phyloP scores from a whole-genome alignment of 1,140 invertebrate genomes.

The Globodera rostochiensis region DNA sequence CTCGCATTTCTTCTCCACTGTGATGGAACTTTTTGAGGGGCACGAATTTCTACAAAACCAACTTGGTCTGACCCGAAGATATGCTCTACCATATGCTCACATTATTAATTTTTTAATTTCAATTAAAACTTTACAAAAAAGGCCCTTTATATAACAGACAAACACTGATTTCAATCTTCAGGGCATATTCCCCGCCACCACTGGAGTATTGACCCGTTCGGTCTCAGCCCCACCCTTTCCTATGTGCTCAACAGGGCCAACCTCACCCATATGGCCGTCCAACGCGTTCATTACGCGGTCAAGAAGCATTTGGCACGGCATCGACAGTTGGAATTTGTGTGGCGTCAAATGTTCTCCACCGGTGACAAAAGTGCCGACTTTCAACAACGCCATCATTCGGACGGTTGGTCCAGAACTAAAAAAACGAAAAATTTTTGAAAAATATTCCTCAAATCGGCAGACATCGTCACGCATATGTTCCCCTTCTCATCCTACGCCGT shows the following conservation, averaged over 20 bases:
- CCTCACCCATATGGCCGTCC: slow-evolving; percentile 69
- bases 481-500: slow-evolving; percentile 98
- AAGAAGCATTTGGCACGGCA: slow-evolving; percentile 84
- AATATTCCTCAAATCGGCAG: slow-evolving; percentile 57
- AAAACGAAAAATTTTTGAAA: too few species aligned
- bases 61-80: slow-evolving; percentile 70
- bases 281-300: slow-evolving; percentile 90
- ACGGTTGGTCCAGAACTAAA: background rate
- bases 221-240: slow-evolving; percentile 83
- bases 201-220: slow-evolving; percentile 97
- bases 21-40: slow-evolving; percentile 84
- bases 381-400: background rate
- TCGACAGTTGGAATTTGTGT: slow-evolving; percentile 86
- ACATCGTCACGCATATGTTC: slow-evolving; percentile 95
- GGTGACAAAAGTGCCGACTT: background rate
- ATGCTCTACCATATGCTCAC: background rate
- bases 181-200: slow-evolving; percentile 69
- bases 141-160: too few species aligned
- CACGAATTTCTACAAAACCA: slow-evolving; percentile 88
- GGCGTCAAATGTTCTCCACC: slow-evolving; percentile 81
- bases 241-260: slow-evolving; percentile 77
- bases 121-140: too few species aligned
- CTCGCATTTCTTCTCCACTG: slow-evolving; percentile 71
- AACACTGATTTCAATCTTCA: slow-evolving; percentile 21
- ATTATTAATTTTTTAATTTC: too few species aligned